Evolutionary conservation across 2,888 invertebrate genomes (phyloP), one percentile per base, ranked within the genome.

Genomic region (Lasioglossum villosulum): DNA sequence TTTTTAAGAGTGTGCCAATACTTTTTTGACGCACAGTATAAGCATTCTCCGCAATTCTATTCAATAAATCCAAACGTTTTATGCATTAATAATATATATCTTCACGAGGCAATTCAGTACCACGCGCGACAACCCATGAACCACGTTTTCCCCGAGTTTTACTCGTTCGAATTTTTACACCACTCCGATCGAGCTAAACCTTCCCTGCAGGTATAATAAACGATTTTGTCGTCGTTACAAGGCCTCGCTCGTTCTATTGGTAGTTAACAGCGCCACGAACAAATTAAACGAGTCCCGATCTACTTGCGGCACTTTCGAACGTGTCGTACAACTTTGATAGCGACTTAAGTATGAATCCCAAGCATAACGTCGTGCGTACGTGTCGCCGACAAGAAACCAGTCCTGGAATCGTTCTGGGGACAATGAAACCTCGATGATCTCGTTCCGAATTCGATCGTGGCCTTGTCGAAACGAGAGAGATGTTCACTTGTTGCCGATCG

Each of bases 371-470:
- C 52, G 30, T 1, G 16, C 27, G 52, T 23, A 16, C 59, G 30
- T n/a, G 59, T 59, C 59, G 14, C 59, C 59, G 59, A 14, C 59
- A 52, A 52, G 52, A 52, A 63, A 30, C 59, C 59, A 63, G 59
- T 63, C 59, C 59, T 30, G 59, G 6, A 63, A 63, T 63, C 27
- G 30, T 30, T 16, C 30, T 30, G 14, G 1, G 59, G 59, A 63
- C 59, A 63, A 63, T 63, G 59, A 63, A 63, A 63, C 59, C 6
- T 16, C 59, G 59, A 63, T 16, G 30, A 63, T 63, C 59, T 63
- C 30, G 59, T 63, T 63, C 59, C 59, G 59, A 30, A 63, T 63
- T 63, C 59, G 59, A 30, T 63, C 59, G 59, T 30, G 8, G 27
- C 30, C 59, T 27, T 5, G 30, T 30, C 30, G 27, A 30, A 30